Percentiles rank a stretch among this genome's conserved stretches.
phyloP scores from a whole-genome alignment of 2,797 vertebrate species.

The Spinus pinus region DNA sequence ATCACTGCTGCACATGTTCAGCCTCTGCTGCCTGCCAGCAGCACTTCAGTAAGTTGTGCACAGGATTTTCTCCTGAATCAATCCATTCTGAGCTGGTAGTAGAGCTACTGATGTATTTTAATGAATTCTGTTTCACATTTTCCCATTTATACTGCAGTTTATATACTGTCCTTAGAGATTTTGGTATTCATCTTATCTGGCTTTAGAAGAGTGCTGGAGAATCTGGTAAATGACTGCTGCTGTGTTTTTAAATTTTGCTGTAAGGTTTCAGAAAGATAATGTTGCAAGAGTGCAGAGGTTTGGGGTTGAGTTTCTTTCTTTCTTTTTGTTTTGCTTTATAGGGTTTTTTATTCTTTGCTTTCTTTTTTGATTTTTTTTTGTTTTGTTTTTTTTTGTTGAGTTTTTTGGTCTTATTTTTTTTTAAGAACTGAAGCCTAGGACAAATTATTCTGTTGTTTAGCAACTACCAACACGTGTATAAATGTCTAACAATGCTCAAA shows the following conservation, averaged over 20 bases:
- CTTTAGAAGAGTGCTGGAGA: constrained; percentile 34
- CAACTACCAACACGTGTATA: background rate
- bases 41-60: constrained; percentile 43
- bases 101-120: constrained; percentile 52
- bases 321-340: background rate
- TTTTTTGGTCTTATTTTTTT: background rate
- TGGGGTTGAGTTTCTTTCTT: background rate
- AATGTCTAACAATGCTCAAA: background rate
- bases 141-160: constrained; percentile 53
- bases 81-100: constrained; percentile 19
- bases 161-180: constrained; percentile 49
- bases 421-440: background rate
- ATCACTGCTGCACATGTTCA: constrained; percentile 54
- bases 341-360: background rate
- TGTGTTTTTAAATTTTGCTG: constrained; percentile 41
- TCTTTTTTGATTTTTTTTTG: too few species aligned
- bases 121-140: constrained; percentile 57
- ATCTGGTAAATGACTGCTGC: constrained; percentile 47
- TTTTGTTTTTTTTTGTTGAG: background rate
- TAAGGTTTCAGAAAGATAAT: constrained; percentile 28
- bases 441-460: background rate
- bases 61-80: constrained; percentile 58
- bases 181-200: constrained; percentile 55
- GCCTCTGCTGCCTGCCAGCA: constrained; percentile 51
- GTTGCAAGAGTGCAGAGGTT: background rate